These are phyloP conservation scores for Prosopocoilus inquinatus DNA, from an alignment of 2,888 invertebrate genomes.

Conservation along the genomic window DNA sequence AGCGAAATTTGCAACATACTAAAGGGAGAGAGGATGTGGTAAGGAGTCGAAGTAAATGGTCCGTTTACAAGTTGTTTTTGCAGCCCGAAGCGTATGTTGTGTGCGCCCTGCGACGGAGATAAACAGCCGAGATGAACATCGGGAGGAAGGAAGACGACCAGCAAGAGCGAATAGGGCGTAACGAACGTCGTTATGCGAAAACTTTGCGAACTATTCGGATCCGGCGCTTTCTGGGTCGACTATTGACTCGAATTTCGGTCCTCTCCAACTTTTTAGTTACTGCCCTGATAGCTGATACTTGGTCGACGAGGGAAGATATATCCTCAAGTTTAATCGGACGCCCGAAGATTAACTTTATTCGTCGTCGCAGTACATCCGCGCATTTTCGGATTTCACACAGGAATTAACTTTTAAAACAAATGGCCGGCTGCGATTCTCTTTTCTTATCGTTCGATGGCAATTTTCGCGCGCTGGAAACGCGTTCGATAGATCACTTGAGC, in stretches of 20 bases:
- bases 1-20: too few relatives aligned
- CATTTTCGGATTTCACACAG: too few relatives aligned
- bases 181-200: slow-evolving; percentile 37
- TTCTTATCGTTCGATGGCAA: too few relatives aligned
- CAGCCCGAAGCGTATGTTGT: slow-evolving; percentile 36
- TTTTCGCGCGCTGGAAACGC: too few relatives aligned
- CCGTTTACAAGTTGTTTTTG: slow-evolving; percentile 42
- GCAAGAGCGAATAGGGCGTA: slow-evolving; percentile 29
- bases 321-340: too few relatives aligned
- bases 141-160: slow-evolving; percentile 21
- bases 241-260: slow-evolving; percentile 29
- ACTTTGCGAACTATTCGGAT: slow-evolving; percentile 34
- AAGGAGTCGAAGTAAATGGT: slow-evolving; percentile 36
- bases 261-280: slow-evolving; percentile 30
- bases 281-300: too few relatives aligned
- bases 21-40: slow-evolving; percentile 13
- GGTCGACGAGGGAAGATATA: too few relatives aligned
- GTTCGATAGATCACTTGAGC: too few relatives aligned
- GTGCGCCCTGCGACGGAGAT: slow-evolving; percentile 28
- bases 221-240: slow-evolving; percentile 26
- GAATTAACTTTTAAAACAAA: too few relatives aligned
- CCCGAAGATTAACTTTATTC: too few relatives aligned
- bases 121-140: slow-evolving; percentile 21
- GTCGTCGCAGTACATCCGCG: too few relatives aligned
- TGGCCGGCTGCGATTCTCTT: too few relatives aligned